phyloP scores from a whole-genome alignment of 2,113 vertebrate genomes.

The Cryptoleucopteryx plumbea region DNA sequence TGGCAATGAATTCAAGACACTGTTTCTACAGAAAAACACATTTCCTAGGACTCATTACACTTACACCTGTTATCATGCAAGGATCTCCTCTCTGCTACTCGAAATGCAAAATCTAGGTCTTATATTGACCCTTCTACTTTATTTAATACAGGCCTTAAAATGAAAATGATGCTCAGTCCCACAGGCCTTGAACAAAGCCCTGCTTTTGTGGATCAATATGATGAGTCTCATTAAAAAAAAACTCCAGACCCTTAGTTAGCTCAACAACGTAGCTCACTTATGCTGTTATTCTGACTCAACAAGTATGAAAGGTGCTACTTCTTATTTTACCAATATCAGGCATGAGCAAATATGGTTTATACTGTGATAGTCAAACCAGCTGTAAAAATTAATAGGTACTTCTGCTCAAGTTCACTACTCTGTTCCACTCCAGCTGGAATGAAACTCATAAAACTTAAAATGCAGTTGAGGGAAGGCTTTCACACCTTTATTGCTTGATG shows the following conservation, averaged over 20 bases:
- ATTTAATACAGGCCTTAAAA: neutral
- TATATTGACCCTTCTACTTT: neutral
- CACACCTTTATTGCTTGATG: neutral
- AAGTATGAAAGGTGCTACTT: neutral
- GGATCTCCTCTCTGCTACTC: neutral
- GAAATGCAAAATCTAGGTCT: neutral
- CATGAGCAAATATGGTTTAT: neutral
- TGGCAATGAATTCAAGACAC: neutral
- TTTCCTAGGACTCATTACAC: neutral
- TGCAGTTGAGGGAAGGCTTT: neutral
- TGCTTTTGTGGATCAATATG: neutral
- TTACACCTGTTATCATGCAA: neutral
- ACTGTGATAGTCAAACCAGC: rapidly evolving
- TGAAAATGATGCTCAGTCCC: neutral
- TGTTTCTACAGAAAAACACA: neutral
- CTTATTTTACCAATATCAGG: neutral
- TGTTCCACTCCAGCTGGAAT: neutral
- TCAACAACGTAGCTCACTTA: neutral
- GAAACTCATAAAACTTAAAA: neutral
- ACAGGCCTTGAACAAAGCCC: neutral
- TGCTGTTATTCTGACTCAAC: neutral
- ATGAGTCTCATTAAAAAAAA: neutral
- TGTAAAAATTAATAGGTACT: neutral
- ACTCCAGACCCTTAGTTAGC: neutral
- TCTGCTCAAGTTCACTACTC: neutral